Conservation (phyloP, 2,888 invertebrate species). For the Lacanobia oleracea region DNA sequence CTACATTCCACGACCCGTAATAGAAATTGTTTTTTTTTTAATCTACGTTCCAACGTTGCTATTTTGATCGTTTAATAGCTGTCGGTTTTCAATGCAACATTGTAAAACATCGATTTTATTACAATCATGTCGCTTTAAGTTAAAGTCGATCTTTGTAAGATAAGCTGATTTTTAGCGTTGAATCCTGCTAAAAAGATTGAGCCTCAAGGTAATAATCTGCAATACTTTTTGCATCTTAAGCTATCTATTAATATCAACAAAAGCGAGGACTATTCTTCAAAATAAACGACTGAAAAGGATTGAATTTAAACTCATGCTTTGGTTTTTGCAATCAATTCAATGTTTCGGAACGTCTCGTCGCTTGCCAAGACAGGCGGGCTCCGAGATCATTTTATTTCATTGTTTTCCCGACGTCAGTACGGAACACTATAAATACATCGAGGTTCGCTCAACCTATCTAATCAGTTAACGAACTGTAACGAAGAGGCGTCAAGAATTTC, state of each 20-base stretch:
- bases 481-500: constrained; percentile 71
- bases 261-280: constrained; percentile 10
- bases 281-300: constrained; percentile 16
- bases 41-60: neutral
- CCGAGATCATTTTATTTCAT: constrained; percentile 49
- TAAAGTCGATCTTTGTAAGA: constrained; percentile 1
- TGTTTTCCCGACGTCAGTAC: constrained; percentile 44
- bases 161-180: neutral
- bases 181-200: neutral
- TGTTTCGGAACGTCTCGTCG: constrained; percentile 34
- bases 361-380: constrained; percentile 42
- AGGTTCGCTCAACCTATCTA: constrained; percentile 43
- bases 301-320: constrained; percentile 13
- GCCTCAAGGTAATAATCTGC: neutral
- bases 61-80: neutral
- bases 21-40: constrained; percentile 5
- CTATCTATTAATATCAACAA: constrained; percentile 11
- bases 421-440: constrained; percentile 47
- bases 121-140: neutral
- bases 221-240: neutral
- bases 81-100: constrained; percentile 2
- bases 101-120: neutral
- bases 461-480: constrained; percentile 62
- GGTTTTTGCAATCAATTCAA: constrained; percentile 37
- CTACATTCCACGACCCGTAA: constrained; percentile 3